These are phyloP conservation scores for Megalopta genalis DNA, from an alignment of 1,140 invertebrate species.

Conservation along the genomic window DNA sequence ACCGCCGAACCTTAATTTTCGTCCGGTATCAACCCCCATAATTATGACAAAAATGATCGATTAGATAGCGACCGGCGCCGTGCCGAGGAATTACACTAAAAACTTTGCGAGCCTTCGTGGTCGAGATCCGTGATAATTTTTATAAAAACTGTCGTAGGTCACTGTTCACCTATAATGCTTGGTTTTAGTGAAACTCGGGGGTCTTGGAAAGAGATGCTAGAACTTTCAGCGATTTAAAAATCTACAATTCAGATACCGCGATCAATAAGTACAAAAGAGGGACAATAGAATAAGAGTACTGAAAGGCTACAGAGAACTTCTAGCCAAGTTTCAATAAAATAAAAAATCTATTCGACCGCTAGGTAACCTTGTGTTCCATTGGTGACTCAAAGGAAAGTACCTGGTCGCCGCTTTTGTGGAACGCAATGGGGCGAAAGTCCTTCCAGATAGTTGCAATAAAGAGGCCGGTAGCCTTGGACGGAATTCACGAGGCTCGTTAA, in stretches of 20 bases:
- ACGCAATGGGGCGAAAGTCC: constrained; percentile 24
- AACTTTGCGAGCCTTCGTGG: not conserved
- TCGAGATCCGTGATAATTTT: not conserved
- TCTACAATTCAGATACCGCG: not conserved
- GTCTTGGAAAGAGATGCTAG: not conserved
- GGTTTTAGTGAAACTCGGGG: not conserved
- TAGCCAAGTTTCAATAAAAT: too few species aligned
- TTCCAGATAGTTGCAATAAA: constrained; percentile 31
- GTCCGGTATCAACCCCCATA: not conserved
- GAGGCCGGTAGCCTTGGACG: constrained; percentile 35
- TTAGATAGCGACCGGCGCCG: not conserved
- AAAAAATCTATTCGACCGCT: too few species aligned
- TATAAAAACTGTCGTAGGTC: constrained; percentile 1
- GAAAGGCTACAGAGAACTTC: too few species aligned
- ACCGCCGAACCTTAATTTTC: constrained; percentile 5
- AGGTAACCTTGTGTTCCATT: too few species aligned
- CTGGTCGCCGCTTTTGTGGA: not conserved
- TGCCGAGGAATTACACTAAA: not conserved
- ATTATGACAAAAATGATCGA: constrained; percentile 3
- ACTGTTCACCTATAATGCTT: not conserved
- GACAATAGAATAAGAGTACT: too few species aligned
- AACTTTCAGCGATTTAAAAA: not conserved
- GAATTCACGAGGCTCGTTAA: constrained; percentile 43
- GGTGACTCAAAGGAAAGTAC: too few species aligned
- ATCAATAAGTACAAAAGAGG: not conserved